phyloP scores from a whole-genome alignment of 2,888 invertebrate genomes.

The Acrocyrtus sp. region DNA sequence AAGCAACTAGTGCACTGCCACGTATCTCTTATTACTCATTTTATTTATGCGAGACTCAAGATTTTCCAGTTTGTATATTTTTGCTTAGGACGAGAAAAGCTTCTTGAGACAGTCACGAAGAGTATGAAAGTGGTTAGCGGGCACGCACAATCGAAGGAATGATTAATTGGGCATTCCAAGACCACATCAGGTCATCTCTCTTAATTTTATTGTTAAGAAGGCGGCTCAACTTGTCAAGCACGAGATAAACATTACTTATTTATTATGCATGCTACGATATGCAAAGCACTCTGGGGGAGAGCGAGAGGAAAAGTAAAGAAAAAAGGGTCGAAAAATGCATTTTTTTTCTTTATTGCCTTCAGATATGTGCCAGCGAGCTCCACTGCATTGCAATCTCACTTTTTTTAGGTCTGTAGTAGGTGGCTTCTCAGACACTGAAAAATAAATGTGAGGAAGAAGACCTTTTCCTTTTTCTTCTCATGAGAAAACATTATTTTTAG shows the following conservation, averaged over 20 bases:
- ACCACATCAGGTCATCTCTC: constrained; percentile 29
- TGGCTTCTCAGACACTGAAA: no score
- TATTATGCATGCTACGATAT: constrained; percentile 27
- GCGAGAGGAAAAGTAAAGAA: neutral
- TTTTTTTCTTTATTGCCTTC: constrained; percentile 13
- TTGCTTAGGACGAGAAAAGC: neutral
- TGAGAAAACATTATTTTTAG: no score
- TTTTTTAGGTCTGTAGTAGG: no score
- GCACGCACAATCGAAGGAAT: constrained; percentile 27
- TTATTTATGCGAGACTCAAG: no score
- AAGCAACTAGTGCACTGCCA: neutral
- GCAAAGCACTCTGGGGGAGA: no score
- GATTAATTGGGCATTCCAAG: constrained; percentile 48
- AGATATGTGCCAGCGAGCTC: constrained; percentile 38
- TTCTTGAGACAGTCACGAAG: neutral
- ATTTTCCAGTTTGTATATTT: no score
- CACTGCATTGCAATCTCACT: neutral
- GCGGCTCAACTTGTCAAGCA: constrained; percentile 51
- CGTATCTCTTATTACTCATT: no score
- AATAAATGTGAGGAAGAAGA: no score
- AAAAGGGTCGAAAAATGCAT: no score
- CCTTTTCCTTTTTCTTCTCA: no score
- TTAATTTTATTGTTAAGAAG: constrained; percentile 47
- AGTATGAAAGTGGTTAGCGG: neutral
- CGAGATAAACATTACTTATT: constrained; percentile 42